phyloP scores from a whole-genome alignment of 2,113 vertebrate species.

The Uria lomvia region DNA sequence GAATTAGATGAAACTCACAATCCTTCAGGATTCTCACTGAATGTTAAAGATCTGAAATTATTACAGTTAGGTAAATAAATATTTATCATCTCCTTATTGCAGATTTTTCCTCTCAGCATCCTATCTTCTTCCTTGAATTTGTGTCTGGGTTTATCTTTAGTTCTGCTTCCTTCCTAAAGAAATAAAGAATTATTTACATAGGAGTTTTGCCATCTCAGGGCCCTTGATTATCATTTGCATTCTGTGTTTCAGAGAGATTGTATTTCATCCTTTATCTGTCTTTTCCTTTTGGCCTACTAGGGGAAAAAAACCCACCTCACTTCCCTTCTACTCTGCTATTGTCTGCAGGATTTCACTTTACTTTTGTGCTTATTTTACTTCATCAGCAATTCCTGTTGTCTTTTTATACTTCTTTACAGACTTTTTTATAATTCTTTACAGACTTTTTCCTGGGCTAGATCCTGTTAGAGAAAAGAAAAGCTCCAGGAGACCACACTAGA shows the following conservation, averaged over 20 bases:
- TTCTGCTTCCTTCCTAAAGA: constrained; percentile 32
- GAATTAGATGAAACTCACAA: background rate
- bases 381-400: background rate
- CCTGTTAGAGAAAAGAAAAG: background rate
- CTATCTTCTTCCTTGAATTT: background rate
- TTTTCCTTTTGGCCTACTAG: background rate
- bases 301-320: background rate
- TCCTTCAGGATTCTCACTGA: background rate
- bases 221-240: background rate
- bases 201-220: constrained; percentile 23
- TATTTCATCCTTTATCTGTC: background rate
- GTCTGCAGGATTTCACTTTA: background rate
- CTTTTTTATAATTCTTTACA: background rate
- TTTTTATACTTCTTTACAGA: background rate
- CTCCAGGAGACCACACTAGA: background rate
- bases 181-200: background rate
- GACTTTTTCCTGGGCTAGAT: background rate
- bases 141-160: background rate
- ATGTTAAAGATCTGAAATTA: background rate
- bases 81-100: background rate
- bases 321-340: constrained; percentile 29
- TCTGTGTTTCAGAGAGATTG: background rate
- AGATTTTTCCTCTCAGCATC: background rate
- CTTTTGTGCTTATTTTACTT: background rate
- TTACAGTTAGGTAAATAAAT: background rate